phyloP scores from a whole-genome alignment of 2,888 invertebrate species.

The Teleiodes luculella region DNA sequence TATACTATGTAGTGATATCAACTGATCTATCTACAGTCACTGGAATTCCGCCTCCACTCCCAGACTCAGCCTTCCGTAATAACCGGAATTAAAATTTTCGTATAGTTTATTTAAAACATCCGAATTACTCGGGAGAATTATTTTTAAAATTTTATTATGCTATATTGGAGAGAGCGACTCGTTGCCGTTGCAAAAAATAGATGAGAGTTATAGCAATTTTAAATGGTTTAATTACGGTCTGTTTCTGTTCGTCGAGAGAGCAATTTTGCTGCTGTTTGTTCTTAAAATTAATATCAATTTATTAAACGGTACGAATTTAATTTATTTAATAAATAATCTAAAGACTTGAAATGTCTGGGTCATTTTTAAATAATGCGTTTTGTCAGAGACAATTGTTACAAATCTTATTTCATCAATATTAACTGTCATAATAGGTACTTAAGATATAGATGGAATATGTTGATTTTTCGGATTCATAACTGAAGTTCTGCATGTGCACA shows the following conservation, averaged over 20 bases:
- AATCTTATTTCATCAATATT: too few relatives aligned
- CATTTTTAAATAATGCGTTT: too few relatives aligned
- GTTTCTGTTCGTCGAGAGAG: not conserved
- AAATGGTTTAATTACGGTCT: slow-evolving; percentile 4
- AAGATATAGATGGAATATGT: too few relatives aligned
- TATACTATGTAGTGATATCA: too few relatives aligned
- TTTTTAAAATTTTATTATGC: not conserved
- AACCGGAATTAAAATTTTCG: not conserved
- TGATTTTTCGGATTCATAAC: too few relatives aligned
- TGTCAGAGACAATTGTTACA: too few relatives aligned
- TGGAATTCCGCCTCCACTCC: not conserved
- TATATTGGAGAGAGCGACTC: not conserved
- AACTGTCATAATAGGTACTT: too few relatives aligned
- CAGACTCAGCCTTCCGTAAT: not conserved
- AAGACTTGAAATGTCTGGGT: too few relatives aligned
- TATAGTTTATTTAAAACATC: slow-evolving; percentile 3
- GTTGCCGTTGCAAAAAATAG: not conserved
- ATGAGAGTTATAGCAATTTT: not conserved
- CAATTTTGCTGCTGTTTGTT: not conserved
- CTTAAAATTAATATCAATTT: not conserved
- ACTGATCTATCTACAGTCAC: not conserved
- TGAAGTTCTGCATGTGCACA: too few relatives aligned
- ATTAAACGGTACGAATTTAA: not conserved
- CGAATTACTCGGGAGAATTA: not conserved
- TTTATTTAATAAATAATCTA: not conserved